phyloP scores from a whole-genome alignment of 1,140 invertebrate species.

The Atopsyche davidsoni region DNA sequence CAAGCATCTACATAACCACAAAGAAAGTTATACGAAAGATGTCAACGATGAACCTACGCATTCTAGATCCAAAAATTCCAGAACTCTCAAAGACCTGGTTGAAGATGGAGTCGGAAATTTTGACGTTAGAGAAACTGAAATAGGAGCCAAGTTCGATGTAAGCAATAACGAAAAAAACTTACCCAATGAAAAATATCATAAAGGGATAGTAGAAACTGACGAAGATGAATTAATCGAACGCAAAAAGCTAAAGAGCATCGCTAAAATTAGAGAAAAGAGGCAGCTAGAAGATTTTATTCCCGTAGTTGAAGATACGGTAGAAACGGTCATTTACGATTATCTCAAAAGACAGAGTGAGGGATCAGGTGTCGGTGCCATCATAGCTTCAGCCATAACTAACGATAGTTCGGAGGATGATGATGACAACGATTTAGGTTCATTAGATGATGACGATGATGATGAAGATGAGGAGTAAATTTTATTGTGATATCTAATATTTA shows the following conservation, averaged over 20 bases:
- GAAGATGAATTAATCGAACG: constrained; percentile 40
- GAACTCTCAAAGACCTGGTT: constrained; percentile 26
- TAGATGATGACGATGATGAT: constrained; percentile 28
- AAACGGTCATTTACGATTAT: constrained; percentile 40
- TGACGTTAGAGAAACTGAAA: constrained; percentile 50
- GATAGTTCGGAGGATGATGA: constrained; percentile 32
- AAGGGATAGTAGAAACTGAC: constrained; percentile 51
- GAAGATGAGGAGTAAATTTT: constrained; percentile 22
- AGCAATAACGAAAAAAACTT: constrained; percentile 42
- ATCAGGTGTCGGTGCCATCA: constrained; percentile 37
- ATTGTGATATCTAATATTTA: constrained; percentile 11
- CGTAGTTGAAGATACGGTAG: constrained; percentile 40
- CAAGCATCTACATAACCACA: constrained; percentile 50
- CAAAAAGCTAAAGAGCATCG: constrained; percentile 32
- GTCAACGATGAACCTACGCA: constrained; percentile 28
- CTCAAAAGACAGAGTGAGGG: constrained; percentile 38
- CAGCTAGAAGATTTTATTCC: constrained; percentile 40
- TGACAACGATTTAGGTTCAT: constrained; percentile 30
- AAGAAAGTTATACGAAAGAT: constrained; percentile 34
- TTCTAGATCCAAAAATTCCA: constrained; percentile 23
- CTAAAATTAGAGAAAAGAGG: constrained; percentile 34
- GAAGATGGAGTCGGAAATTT: constrained; percentile 38
- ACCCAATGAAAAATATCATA: constrained; percentile 49
- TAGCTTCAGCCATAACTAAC: constrained; percentile 38
- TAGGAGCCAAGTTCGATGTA: constrained; percentile 50